Evolutionary conservation across 2,113 vertebrate species (phyloP).

Genomic region (Recurvirostra avosetta): DNA sequence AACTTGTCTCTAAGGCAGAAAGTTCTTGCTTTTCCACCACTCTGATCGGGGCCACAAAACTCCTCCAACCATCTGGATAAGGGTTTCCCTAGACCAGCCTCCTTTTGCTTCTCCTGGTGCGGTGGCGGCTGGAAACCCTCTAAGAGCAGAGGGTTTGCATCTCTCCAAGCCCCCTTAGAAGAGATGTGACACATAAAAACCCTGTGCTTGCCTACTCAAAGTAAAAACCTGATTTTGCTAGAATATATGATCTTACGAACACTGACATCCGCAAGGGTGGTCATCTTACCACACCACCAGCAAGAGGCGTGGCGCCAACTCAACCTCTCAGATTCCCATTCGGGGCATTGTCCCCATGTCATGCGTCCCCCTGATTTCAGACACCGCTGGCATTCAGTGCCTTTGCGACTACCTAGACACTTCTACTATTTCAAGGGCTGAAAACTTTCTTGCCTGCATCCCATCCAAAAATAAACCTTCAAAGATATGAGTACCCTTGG

Average conservation of each 20-base stretch:
- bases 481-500: slow-evolving; percentile 13
- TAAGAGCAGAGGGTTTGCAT: not conserved
- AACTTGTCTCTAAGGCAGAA: not conserved
- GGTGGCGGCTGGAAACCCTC: not conserved
- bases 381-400: fast-evolving
- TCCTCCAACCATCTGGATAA: not conserved
- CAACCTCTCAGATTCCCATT: not conserved
- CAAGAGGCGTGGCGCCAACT: fast-evolving
- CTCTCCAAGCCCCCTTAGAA: not conserved
- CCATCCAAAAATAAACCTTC: slow-evolving; percentile 33
- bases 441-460: not conserved
- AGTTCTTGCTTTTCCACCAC: not conserved
- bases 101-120: not conserved
- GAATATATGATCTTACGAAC: not conserved
- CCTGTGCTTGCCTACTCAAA: too few relatives aligned
- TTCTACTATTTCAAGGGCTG: not conserved
- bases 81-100: not conserved
- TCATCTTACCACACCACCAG: not conserved
- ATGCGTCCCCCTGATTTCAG: not conserved
- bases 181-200: not conserved
- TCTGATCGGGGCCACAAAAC: not conserved
- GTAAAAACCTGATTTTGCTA: not conserved
- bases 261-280: not conserved
- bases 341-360: not conserved
- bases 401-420: not conserved